Evolutionary conservation across 2,113 vertebrate genomes (phyloP).

Genomic region (Hystrix brachyura): DNA sequence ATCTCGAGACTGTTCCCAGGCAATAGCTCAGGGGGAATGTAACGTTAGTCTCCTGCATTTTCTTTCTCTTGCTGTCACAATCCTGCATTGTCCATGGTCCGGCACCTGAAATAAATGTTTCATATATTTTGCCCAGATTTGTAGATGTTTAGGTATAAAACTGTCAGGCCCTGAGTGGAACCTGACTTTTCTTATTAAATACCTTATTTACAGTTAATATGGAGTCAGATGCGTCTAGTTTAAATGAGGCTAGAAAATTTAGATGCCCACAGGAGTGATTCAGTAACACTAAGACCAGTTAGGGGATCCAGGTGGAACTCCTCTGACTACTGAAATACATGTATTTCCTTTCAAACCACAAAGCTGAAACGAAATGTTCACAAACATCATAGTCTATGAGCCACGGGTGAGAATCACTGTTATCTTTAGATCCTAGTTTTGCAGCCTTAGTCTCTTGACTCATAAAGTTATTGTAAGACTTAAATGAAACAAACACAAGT

Average conservation of each 20-base stretch:
- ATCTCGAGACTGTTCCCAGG: neutral
- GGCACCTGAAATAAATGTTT: neutral
- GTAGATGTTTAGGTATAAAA: neutral
- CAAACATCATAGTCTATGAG: neutral
- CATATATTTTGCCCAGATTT: neutral
- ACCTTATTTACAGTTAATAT: conserved; percentile 5
- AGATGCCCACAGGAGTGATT: neutral
- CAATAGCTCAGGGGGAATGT: neutral
- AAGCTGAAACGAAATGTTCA: neutral
- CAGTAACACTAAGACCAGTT: neutral
- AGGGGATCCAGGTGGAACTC: neutral
- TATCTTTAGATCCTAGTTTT: neutral
- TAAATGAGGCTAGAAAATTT: neutral
- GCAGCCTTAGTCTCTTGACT: neutral
- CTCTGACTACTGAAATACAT: neutral
- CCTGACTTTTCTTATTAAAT: neutral
- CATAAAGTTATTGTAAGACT: neutral
- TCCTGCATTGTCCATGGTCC: neutral
- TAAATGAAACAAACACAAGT: conserved; percentile 10
- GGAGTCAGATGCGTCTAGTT: neutral
- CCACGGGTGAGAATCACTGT: neutral
- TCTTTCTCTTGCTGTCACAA: neutral
- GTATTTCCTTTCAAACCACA: neutral
- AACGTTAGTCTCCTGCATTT: neutral
- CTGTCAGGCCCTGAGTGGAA: neutral